These are phyloP conservation scores for Agrypnus murinus DNA, from an alignment of 2,888 invertebrate genomes.

Conservation along the genomic window DNA sequence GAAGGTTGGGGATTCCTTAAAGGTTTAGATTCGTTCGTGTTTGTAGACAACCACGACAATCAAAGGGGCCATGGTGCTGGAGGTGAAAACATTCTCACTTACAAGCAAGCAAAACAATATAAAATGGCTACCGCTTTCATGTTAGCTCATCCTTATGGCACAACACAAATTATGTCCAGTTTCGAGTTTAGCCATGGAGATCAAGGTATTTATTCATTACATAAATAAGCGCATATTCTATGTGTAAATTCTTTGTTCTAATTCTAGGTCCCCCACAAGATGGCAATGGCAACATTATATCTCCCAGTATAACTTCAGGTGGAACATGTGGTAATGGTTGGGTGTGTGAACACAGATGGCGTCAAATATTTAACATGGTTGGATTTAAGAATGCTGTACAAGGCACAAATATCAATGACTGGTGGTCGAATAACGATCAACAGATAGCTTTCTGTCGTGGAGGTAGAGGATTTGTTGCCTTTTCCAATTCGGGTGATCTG, in stretches of 20 bases:
- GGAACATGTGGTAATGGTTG: conserved; percentile 82
- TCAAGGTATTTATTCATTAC: conserved; percentile 57
- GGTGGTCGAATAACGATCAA: conserved; percentile 89
- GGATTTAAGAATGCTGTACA: conserved; percentile 82
- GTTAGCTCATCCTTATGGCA: conserved; percentile 89
- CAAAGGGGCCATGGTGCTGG: conserved; percentile 84
- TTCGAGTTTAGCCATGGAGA: conserved; percentile 80
- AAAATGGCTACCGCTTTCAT: conserved; percentile 89
- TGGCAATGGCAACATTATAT: conserved; percentile 76
- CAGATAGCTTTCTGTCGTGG: conserved; percentile 92
- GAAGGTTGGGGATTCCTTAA: conserved; percentile 78
- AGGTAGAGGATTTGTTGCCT: conserved; percentile 79
- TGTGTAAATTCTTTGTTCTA: neutral
- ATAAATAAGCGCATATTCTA: conserved; percentile 28
- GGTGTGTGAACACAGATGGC: conserved; percentile 91
- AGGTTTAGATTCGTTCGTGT: conserved; percentile 76
- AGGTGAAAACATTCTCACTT: conserved; percentile 78
- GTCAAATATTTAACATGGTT: conserved; percentile 87
- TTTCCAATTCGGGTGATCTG: conserved; percentile 80
- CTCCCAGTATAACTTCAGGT: conserved; percentile 79
- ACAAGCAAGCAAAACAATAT: conserved; percentile 80
- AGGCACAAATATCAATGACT: conserved; percentile 75
- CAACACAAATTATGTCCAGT: conserved; percentile 90
- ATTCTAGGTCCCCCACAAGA: conserved; percentile 80
- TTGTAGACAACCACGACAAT: conserved; percentile 93